Evolutionary conservation across 2,888 invertebrate genomes (phyloP).

Genomic region (Seira ritae): DNA sequence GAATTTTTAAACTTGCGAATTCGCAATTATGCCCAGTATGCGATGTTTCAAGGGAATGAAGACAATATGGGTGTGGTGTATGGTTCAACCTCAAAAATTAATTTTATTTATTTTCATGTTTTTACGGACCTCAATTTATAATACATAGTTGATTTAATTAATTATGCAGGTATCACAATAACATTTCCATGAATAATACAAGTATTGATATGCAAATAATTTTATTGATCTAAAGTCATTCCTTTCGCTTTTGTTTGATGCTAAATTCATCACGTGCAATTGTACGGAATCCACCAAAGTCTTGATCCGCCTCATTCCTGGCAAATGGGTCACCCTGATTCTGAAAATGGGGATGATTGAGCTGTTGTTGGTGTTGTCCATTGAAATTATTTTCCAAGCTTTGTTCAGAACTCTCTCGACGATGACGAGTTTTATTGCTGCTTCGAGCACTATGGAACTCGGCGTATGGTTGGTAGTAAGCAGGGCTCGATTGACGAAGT

Average conservation of each 20-base stretch:
- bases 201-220: neutral
- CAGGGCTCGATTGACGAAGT: neutral
- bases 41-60: no score
- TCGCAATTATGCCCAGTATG: no score
- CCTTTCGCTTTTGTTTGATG: slow-evolving; percentile 15
- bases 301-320: neutral
- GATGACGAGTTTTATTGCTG: slow-evolving; percentile 14
- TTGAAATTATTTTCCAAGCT: no score
- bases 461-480: slow-evolving; percentile 9
- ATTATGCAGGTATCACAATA: no score
- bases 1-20: no score
- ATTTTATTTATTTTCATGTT: no score
- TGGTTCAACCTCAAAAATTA: no score
- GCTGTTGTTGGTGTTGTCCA: no score
- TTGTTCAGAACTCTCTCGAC: no score
- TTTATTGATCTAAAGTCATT: neutral
- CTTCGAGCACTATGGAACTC: slow-evolving; percentile 45
- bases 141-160: no score
- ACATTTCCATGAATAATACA: neutral
- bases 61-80: no score
- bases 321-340: neutral
- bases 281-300: neutral
- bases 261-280: slow-evolving; percentile 41
- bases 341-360: neutral
- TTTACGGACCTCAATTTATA: no score